Base-by-base conservation (phyloP, 1,140 invertebrate genomes). In the Nasonia vitripennis region DNA sequence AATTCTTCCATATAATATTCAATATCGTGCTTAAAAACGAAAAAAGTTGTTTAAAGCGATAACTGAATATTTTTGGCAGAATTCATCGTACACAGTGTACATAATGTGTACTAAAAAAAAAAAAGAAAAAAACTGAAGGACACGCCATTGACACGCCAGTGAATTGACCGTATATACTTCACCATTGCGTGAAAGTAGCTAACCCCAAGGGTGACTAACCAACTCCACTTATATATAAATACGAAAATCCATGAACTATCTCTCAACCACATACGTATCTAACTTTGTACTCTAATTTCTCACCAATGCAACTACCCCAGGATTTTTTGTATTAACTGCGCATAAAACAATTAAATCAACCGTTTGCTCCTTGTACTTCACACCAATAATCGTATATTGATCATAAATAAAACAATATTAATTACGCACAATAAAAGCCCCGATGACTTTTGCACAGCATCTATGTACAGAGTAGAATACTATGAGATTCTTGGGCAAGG, bases 211-310 rank as follows among this genome's bases (percentile, higher is more conserved):
- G 78, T 85, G 84, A 85, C 79, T 85, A 85, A 85, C 84, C 81
- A 78, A 77, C 34, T 23, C 68, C 74, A 83, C 74, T 37, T 77
- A 67, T 71, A 31, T 78, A 37, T 45, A 37, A 71, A 45, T 71
- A 78, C 75, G 45, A 73, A 78, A 37, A 20, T 23, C 37, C 20
- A 67, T 45, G 7, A 45, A n/a, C 41, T 55, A 10, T 67, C 48
- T 78, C 23, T 45, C 23, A n/a, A 41, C 20, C n/a, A 45, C 77
- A 84, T 84, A 62, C 48, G 89, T 89, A 89, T 87, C 93, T 93
- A 89, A 93, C 70, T 85, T 17, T 75, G 51, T 85, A 74, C 37
- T 85, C 31, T 80, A 80, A 85, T 85, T 37, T 23, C 45, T 81
- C 68, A 51, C 68, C 37, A 45, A 45, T 62, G 55, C 23, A 71